Conservation (phyloP, 2,113 vertebrate species). For the Chinchilla lanigera region DNA sequence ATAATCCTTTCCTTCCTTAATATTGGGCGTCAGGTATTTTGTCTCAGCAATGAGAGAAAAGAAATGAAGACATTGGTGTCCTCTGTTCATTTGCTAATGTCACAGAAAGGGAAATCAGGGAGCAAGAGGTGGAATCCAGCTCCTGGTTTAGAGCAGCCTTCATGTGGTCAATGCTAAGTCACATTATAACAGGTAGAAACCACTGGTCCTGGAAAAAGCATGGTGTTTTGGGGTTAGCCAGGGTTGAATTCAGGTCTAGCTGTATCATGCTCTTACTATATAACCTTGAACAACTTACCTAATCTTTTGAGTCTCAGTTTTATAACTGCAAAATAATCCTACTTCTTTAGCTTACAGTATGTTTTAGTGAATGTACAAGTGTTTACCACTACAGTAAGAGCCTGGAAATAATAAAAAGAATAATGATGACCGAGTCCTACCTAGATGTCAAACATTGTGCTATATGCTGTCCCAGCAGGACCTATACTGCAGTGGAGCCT, state of each 20-base stretch:
- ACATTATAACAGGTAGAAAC: not conserved
- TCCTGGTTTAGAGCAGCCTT: not conserved
- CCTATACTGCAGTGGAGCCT: not conserved
- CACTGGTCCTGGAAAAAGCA: not conserved
- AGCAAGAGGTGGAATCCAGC: not conserved
- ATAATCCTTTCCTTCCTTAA: no score
- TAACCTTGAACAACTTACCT: not conserved
- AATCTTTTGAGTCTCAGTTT: not conserved
- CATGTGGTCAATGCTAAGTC: not conserved
- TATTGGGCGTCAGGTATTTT: no score
- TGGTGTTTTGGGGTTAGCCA: not conserved
- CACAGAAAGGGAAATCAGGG: not conserved
- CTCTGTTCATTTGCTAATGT: not conserved
- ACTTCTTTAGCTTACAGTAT: not conserved
- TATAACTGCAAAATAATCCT: not conserved
- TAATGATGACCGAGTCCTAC: not conserved
- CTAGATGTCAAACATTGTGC: not conserved
- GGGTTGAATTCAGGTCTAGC: not conserved
- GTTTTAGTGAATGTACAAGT: not conserved
- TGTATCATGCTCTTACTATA: not conserved
- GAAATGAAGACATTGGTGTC: no score
- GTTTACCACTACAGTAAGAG: not conserved
- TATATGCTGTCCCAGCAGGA: fast-evolving
- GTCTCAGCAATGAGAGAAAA: no score
- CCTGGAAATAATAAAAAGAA: fast-evolving